These are phyloP conservation scores for Valencia hispanica DNA, from an alignment of 2,797 vertebrate genomes.

Conservation along the genomic window DNA sequence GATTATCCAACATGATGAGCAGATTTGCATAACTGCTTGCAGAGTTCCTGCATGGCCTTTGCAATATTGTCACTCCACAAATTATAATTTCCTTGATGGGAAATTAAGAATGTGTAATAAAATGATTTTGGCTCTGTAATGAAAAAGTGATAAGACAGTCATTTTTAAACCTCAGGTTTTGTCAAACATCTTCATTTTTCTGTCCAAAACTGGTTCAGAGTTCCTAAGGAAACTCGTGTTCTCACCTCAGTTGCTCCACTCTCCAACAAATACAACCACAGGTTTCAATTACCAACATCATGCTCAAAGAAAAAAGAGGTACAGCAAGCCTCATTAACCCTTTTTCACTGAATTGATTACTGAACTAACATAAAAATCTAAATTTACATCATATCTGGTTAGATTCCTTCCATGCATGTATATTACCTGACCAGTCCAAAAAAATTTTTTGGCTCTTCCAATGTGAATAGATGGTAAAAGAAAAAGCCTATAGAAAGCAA, in stretches of 20 bases:
- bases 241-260: not conserved
- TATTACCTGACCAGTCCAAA: too few species aligned
- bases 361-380: too few species aligned
- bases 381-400: too few species aligned
- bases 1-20: slow-evolving; percentile 59
- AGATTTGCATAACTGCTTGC: slow-evolving; percentile 52
- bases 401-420: too few species aligned
- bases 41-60: slow-evolving; percentile 21
- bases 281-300: not conserved
- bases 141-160: slow-evolving; percentile 25
- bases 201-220: not conserved
- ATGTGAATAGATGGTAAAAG: too few species aligned
- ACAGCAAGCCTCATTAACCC: too few species aligned
- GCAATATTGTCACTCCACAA: slow-evolving; percentile 52
- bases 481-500: too few species aligned
- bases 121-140: slow-evolving; percentile 22
- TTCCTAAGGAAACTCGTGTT: not conserved
- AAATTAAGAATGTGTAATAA: slow-evolving; percentile 40
- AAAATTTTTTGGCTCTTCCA: too few species aligned
- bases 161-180: slow-evolving; percentile 20
- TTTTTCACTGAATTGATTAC: too few species aligned
- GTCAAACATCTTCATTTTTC: not conserved
- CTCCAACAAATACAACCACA: not conserved
- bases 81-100: slow-evolving; percentile 69
- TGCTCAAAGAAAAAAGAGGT: not conserved